A percentile compares a stretch with the other conserved stretches of the same genome.
These are phyloP conservation scores for Amphipyra berbera DNA, from an alignment of 2,888 invertebrate genomes.

Conservation along the genomic window DNA sequence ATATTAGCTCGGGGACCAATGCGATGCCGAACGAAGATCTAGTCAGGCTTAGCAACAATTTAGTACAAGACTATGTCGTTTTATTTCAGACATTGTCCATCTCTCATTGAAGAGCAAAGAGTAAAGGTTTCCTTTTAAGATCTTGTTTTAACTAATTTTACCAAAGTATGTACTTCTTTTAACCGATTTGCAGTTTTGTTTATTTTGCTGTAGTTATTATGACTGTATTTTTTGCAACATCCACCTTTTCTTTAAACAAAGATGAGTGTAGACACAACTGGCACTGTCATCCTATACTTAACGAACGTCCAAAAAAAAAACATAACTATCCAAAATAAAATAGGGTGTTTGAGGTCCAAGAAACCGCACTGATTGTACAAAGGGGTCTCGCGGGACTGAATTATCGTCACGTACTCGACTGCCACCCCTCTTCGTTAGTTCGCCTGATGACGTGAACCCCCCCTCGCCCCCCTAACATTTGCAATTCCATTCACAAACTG, in stretches of 20 bases:
- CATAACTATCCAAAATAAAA: constrained; percentile 72
- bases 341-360: constrained; percentile 73
- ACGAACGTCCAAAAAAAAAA: constrained; percentile 58
- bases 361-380: constrained; percentile 89
- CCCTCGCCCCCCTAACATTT: constrained; percentile 55
- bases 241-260: no score
- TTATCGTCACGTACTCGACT: constrained; percentile 82
- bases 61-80: constrained; percentile 48
- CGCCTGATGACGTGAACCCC: constrained; percentile 62
- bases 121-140: constrained; percentile 43
- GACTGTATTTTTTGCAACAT: no score
- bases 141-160: constrained; percentile 27
- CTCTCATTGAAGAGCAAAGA: constrained; percentile 32
- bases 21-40: constrained; percentile 54
- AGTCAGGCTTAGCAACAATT: constrained; percentile 54
- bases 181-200: no score
- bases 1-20: constrained; percentile 63
- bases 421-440: constrained; percentile 83
- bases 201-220: no score
- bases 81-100: constrained; percentile 48
- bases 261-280: neutral
- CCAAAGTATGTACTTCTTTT: neutral
- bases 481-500: constrained; percentile 60
- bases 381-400: constrained; percentile 84
- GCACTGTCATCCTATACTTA: neutral